A percentile compares a stretch with the other conserved stretches of the same genome.
These are phyloP conservation scores for Lacanobia wlatinum DNA, from an alignment of 2,888 invertebrate genomes.

Conservation along the genomic window DNA sequence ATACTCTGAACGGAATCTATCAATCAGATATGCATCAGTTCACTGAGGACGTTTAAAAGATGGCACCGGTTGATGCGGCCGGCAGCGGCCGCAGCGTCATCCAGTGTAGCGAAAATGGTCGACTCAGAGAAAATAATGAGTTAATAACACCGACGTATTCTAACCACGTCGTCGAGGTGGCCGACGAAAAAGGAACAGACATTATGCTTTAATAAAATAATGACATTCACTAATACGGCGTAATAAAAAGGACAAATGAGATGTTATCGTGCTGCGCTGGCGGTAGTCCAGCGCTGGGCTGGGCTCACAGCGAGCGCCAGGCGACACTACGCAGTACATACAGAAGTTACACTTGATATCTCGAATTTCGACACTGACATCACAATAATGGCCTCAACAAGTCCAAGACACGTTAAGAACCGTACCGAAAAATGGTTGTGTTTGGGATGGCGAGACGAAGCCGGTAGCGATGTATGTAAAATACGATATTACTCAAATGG, in stretches of 20 bases:
- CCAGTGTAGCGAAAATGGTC: conserved; percentile 6
- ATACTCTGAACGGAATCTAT: conserved; percentile 21
- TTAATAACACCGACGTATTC: conserved; percentile 14
- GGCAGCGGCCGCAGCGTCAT: neutral
- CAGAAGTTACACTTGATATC: conserved; percentile 13
- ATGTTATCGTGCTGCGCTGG: conserved; percentile 52
- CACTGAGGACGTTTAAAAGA: neutral
- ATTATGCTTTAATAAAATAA: conserved; percentile 38
- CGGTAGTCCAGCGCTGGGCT: conserved; percentile 52
- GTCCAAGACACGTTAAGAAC: neutral
- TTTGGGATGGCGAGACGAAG: neutral
- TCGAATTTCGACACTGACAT: neutral
- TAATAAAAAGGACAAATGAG: conserved; percentile 47
- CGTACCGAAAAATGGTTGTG: too few relatives aligned
- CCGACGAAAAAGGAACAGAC: conserved; percentile 13
- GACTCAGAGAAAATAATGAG: conserved; percentile 1
- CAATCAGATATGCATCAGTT: conserved; percentile 11
- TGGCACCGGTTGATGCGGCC: neutral
- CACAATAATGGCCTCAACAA: neutral
- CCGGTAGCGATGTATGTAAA: neutral
- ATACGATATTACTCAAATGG: neutral
- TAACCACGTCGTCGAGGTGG: conserved; percentile 1
- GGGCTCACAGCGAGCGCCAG: conserved; percentile 19
- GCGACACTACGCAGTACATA: neutral
- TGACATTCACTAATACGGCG: conserved; percentile 36